Percentiles rank a stretch among this genome's conserved stretches.
These are phyloP conservation scores for Melikaiella ostensackeni DNA, from an alignment of 2,888 invertebrate species.

Conservation along the genomic window DNA sequence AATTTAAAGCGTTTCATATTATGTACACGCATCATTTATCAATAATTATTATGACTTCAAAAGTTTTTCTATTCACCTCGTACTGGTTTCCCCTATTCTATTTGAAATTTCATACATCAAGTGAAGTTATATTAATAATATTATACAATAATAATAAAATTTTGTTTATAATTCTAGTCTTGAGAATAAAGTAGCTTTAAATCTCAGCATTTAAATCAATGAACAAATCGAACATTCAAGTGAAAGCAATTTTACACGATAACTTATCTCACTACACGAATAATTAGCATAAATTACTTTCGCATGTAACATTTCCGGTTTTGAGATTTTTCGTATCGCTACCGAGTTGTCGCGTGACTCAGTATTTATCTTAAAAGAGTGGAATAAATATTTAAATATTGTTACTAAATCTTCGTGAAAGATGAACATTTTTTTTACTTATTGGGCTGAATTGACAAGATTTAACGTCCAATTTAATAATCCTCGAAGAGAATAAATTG, in stretches of 20 bases:
- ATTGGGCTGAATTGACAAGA: conserved; percentile 6
- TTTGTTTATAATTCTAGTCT: neutral
- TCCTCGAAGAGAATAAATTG: conserved; percentile 13
- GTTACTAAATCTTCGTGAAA: conserved; percentile 29
- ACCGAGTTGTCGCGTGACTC: conserved; percentile 27
- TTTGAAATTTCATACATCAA: neutral
- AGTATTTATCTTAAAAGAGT: conserved; percentile 23
- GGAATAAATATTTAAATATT: conserved; percentile 32
- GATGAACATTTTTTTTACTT: conserved; percentile 13
- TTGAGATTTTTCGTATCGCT: conserved; percentile 6
- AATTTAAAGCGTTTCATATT: too few relatives aligned
- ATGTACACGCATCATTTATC: too few relatives aligned
- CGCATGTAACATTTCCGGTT: conserved; percentile 35
- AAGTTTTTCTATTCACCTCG: too few relatives aligned
- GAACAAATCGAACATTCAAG: conserved; percentile 38
- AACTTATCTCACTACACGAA: conserved; percentile 37
- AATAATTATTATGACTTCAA: too few relatives aligned
- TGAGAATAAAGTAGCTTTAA: conserved; percentile 9
- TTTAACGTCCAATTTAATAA: conserved; percentile 37
- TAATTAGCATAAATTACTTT: conserved; percentile 38
- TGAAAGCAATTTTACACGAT: conserved; percentile 29
- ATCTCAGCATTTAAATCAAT: neutral
- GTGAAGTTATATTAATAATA: neutral
- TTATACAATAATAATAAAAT: neutral
- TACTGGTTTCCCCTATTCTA: too few relatives aligned